Conservation (phyloP, 1,140 invertebrate species). For the Cylas formicarius region DNA sequence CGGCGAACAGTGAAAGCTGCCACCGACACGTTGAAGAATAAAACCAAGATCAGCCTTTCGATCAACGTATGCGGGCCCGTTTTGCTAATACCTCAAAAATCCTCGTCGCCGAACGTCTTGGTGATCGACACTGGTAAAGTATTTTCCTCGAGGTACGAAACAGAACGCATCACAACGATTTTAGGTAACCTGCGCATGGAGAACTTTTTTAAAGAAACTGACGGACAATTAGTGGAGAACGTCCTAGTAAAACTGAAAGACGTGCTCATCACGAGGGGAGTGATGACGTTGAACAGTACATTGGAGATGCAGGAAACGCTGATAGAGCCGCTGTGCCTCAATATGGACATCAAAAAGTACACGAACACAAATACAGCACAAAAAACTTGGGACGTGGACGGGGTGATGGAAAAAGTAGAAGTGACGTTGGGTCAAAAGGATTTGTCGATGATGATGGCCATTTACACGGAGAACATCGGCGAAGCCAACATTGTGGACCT, state of each 20-base stretch:
- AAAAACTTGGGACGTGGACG: conserved; percentile 55
- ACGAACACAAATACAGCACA: conserved; percentile 45
- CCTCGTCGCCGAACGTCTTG: conserved; percentile 70
- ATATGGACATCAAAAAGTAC: conserved; percentile 65
- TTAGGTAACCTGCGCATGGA: conserved; percentile 64
- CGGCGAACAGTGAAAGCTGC: conserved; percentile 55
- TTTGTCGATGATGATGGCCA: conserved; percentile 57
- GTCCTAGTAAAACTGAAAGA: conserved; percentile 61
- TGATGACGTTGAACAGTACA: conserved; percentile 62
- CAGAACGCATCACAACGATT: conserved; percentile 12
- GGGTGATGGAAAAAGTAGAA: conserved; percentile 57
- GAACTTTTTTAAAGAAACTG: conserved; percentile 69
- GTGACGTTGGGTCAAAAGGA: conserved; percentile 68
- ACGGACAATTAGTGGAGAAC: conserved; percentile 54
- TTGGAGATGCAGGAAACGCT: conserved; percentile 71
- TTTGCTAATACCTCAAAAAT: conserved; percentile 70
- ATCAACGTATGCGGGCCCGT: conserved; percentile 69
- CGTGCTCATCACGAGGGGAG: conserved; percentile 61
- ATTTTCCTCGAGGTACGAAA: conserved; percentile 1
- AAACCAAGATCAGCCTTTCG: conserved; percentile 59
- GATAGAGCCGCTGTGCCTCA: conserved; percentile 63
- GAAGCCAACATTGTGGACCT: conserved; percentile 44
- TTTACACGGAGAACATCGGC: conserved; percentile 55
- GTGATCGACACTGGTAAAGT: conserved; percentile 64
- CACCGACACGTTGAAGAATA: conserved; percentile 49